Evolutionary conservation across 1,140 invertebrate species (phyloP).

Genomic region (Saccostrea echinata): DNA sequence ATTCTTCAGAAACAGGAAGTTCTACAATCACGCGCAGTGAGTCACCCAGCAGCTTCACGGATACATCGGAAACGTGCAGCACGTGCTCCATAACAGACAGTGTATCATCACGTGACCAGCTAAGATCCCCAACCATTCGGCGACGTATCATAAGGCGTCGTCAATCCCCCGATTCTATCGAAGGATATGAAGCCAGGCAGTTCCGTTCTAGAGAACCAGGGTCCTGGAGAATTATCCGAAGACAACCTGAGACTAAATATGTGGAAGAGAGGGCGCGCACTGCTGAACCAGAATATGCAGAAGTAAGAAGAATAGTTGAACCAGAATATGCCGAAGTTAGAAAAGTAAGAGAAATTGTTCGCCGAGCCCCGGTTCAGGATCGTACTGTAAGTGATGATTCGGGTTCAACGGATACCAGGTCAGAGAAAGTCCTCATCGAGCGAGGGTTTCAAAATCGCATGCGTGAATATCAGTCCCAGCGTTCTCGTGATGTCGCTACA

Average conservation of each 20-base stretch:
- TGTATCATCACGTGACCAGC: not conserved
- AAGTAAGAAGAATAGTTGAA: not conserved
- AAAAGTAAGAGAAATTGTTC: not conserved
- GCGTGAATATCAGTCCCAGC: not conserved
- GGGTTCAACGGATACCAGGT: not conserved
- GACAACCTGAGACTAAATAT: not conserved
- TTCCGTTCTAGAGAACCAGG: not conserved
- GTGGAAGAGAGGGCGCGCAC: not conserved
- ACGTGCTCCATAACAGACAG: not conserved
- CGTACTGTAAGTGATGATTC: not conserved
- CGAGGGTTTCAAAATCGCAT: not conserved
- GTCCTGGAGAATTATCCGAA: not conserved
- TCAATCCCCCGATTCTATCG: not conserved
- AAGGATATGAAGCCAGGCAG: slow-evolving; percentile 10
- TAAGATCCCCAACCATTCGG: not conserved
- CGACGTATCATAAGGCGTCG: not conserved
- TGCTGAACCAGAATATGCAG: not conserved
- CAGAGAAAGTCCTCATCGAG: not conserved
- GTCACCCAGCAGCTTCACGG: not conserved
- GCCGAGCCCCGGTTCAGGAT: not conserved
- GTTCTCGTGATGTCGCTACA: not conserved
- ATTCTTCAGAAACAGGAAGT: slow-evolving; percentile 4
- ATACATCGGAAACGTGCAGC: not conserved
- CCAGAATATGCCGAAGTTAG: not conserved
- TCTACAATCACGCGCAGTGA: not conserved